Conservation (phyloP, 1,140 invertebrate genomes). For the Hermetia illucens region DNA sequence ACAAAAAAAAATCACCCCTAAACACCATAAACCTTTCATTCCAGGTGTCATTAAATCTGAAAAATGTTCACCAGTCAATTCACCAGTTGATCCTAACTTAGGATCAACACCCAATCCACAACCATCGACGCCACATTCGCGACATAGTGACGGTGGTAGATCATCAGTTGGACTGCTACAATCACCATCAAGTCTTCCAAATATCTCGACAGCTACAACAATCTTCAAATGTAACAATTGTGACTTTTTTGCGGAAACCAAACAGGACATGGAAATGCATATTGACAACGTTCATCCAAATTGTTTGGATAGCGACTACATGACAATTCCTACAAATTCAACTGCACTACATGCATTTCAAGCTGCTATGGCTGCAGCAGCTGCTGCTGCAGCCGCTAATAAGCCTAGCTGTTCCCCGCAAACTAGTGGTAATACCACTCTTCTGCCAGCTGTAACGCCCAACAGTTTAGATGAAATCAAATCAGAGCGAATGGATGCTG, state of each 20-base stretch:
- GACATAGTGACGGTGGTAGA: neutral
- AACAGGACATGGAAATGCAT: slow-evolving; percentile 18
- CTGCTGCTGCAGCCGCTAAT: slow-evolving; percentile 15
- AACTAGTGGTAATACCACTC: slow-evolving; percentile 11
- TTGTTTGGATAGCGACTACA: slow-evolving; percentile 15
- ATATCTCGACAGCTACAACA: slow-evolving; percentile 6
- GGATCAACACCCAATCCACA: neutral
- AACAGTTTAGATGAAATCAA: slow-evolving; percentile 2
- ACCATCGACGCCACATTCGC: neutral
- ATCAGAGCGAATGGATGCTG: slow-evolving; percentile 4
- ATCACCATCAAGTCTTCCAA: neutral
- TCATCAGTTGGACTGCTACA: neutral
- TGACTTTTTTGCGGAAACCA: slow-evolving; percentile 24
- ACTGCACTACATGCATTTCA: slow-evolving; percentile 25
- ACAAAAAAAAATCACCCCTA: too few species aligned
- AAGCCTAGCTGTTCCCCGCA: slow-evolving; percentile 4
- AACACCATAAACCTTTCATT: too few species aligned
- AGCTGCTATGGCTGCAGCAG: slow-evolving; percentile 23
- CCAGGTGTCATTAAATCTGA: slow-evolving; percentile 1
- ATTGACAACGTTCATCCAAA: slow-evolving; percentile 16
- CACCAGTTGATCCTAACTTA: neutral
- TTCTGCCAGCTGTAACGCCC: neutral
- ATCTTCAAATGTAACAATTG: slow-evolving; percentile 27
- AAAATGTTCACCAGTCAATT: neutral
- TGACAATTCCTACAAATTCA: slow-evolving; percentile 24